Conservation (phyloP, 2,888 invertebrate species). For the Siphlonurus alternatus region DNA sequence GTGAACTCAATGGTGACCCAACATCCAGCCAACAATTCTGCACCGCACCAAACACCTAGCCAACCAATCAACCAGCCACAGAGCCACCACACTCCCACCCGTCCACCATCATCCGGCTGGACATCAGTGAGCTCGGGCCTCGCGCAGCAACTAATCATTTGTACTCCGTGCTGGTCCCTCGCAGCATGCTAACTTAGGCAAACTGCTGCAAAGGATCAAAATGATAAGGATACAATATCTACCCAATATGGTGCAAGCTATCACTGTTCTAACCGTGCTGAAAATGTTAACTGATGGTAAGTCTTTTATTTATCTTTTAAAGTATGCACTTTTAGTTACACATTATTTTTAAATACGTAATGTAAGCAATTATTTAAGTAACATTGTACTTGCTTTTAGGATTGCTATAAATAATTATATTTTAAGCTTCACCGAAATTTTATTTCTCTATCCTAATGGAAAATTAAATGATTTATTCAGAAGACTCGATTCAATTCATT, state of each 20-base stretch:
- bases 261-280: slow-evolving; percentile 66
- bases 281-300: slow-evolving; percentile 67
- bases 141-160: too few relatives aligned
- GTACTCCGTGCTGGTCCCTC: not conserved
- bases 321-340: not conserved
- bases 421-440: not conserved
- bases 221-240: slow-evolving; percentile 40
- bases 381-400: not conserved
- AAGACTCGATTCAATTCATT: not conserved
- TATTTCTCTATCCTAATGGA: too few relatives aligned
- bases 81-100: not conserved
- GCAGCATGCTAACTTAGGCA: slow-evolving; percentile 6
- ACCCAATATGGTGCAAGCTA: slow-evolving; percentile 64
- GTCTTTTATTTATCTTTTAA: slow-evolving; percentile 14
- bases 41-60: not conserved
- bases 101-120: too few relatives aligned
- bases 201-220: slow-evolving; percentile 23
- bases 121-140: too few relatives aligned
- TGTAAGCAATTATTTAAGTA: not conserved
- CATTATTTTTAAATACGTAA: not conserved
- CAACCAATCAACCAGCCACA: not conserved
- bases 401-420: not conserved
- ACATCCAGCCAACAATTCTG: too few relatives aligned
- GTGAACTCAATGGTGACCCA: too few relatives aligned
- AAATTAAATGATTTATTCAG: too few relatives aligned